Percentiles rank a stretch among this genome's conserved stretches.
These are phyloP conservation scores for Tipula confusa DNA, from an alignment of 2,888 invertebrate species.

Conservation along the genomic window DNA sequence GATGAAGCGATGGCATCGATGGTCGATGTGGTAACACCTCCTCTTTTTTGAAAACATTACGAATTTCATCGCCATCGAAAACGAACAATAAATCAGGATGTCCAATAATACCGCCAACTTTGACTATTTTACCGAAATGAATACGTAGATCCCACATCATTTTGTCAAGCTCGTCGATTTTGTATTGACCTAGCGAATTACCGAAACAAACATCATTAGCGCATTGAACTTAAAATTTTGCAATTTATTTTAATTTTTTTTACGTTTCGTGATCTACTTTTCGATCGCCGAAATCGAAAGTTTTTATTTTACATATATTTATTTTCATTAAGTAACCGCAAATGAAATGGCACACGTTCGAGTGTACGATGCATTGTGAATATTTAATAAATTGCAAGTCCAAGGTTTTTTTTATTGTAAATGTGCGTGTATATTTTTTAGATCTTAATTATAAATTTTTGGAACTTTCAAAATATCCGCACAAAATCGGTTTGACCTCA, in stretches of 20 bases:
- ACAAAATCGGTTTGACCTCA: not conserved
- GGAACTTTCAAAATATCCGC: not conserved
- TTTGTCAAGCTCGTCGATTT: slow-evolving; percentile 56
- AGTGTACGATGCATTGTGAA: not conserved
- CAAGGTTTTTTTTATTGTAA: not conserved
- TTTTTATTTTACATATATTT: slow-evolving; percentile 29
- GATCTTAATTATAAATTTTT: not conserved
- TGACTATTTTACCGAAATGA: slow-evolving; percentile 58
- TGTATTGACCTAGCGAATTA: slow-evolving; percentile 53
- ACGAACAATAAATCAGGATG: slow-evolving; percentile 71
- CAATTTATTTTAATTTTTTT: not conserved
- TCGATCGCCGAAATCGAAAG: not conserved
- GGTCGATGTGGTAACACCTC: slow-evolving; percentile 65
- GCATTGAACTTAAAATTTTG: not conserved
- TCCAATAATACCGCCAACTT: slow-evolving; percentile 67
- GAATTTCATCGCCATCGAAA: slow-evolving; percentile 68
- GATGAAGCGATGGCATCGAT: slow-evolving; percentile 67
- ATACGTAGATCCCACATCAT: slow-evolving; percentile 54
- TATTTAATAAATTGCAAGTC: not conserved
- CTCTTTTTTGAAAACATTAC: slow-evolving; percentile 64
- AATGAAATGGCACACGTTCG: not conserved
- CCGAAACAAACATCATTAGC: not conserved
- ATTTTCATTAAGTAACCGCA: slow-evolving; percentile 28
- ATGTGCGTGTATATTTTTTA: not conserved
- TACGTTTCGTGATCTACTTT: not conserved